Base-by-base conservation (phyloP, 1,140 invertebrate species). In the Pteromalus puparum region DNA sequence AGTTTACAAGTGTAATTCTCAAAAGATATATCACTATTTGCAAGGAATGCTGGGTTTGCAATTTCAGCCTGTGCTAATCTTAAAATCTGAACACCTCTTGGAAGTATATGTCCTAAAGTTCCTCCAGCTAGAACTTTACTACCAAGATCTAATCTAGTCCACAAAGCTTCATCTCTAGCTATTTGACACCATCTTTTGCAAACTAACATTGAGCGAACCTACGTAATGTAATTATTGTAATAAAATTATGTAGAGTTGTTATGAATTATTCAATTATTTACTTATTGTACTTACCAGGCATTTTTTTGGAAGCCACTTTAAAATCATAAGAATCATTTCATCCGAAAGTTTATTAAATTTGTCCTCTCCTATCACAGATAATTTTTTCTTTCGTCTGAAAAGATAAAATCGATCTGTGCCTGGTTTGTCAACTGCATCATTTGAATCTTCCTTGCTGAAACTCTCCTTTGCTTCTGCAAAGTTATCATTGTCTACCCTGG, bases 251-350 rank as follows among this genome's bases (percentile, higher is more conserved):
- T 5, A 21, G 21, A 4, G 65, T 65, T 65, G 13, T 34, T 42
- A 65, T 24, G 46, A 38, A 75, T 68, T 48, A 48, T 61, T 81
- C 76, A 26, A 67, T 38, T 48, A 83, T 79, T 65, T 68, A 34
- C 34, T 72, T 70, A 85, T 74, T 34, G 28, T 48, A 87, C 95
- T 94, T 68, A 95, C 94, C 73, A 98, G 91, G 18, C 95, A 95
- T 86, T 95, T 94, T 89, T 97, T 97, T 10, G 97, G 96, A 68
- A 98, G 92, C 95, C 95, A 97, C 88, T 95, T 94, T 83, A 98
- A 96, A 61, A 98, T 96, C 86, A 95, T 94, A n/a, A 98, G 91
- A 24, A 98, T 94, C 83, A 98, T 95, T 92, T 98, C 97, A 93
- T 98, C 97, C 0, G 97, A 96, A 73, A 97, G 89, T 83, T 93